phyloP scores from a whole-genome alignment of 2,113 vertebrate genomes.

The Barbus barbus region DNA sequence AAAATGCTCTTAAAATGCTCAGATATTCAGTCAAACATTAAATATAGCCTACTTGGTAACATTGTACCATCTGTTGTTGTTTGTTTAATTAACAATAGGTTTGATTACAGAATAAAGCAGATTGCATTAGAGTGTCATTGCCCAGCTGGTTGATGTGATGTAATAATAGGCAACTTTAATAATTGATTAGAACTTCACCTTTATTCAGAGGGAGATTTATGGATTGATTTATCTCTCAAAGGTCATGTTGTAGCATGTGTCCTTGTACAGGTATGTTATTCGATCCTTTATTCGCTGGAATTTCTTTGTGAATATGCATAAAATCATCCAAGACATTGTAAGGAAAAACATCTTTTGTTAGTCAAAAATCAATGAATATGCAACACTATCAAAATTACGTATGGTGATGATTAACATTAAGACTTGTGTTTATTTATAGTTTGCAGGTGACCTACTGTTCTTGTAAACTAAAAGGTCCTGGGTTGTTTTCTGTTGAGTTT shows the following conservation, averaged over 20 bases:
- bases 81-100: slow-evolving; percentile 27
- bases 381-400: background rate
- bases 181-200: slow-evolving; percentile 24
- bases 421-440: background rate
- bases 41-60: slow-evolving; percentile 7
- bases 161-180: slow-evolving; percentile 38
- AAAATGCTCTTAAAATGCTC: background rate
- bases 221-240: background rate
- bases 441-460: background rate
- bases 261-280: background rate
- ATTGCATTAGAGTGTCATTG: slow-evolving; percentile 7
- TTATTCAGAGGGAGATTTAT: slow-evolving; percentile 22
- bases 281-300: background rate
- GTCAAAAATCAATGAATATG: slow-evolving; percentile 2
- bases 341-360: background rate
- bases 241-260: slow-evolving; percentile 16
- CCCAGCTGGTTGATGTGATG: slow-evolving; percentile 23
- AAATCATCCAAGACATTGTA: background rate
- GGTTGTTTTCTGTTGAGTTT: background rate
- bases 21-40: background rate
- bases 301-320: slow-evolving; percentile 27
- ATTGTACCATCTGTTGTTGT: slow-evolving; percentile 32
- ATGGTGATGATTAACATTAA: background rate
- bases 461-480: background rate
- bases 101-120: slow-evolving; percentile 36